phyloP scores from a whole-genome alignment of 64 coral and sea anemone species.

The Hydrozoanthus tunicans region DNA sequence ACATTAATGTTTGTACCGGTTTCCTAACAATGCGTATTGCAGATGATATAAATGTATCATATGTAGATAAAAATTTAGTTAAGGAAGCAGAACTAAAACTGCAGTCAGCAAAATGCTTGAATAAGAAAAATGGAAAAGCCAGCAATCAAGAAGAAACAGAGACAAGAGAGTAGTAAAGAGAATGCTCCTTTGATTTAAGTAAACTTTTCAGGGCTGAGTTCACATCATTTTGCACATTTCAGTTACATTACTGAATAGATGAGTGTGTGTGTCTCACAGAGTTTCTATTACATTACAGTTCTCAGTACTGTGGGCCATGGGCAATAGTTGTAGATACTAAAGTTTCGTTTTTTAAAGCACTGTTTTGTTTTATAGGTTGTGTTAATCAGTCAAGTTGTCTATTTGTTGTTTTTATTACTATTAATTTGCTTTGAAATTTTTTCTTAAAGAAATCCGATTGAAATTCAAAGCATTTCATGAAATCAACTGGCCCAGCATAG shows the following conservation, averaged over 20 bases:
- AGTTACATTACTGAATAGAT: neutral
- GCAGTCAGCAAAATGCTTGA: slow-evolving; percentile 10
- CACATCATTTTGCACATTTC: slow-evolving; percentile 31
- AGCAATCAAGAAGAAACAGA: slow-evolving; percentile 10
- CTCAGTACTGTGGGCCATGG: too few species aligned
- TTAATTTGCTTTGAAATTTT: too few species aligned
- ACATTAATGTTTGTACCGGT: neutral
- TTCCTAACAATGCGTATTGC: neutral
- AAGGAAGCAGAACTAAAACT: slow-evolving; percentile 9
- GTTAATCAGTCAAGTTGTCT: too few species aligned
- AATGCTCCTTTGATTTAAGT: slow-evolving; percentile 9
- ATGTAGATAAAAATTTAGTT: slow-evolving; percentile 4
- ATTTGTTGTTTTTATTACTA: too few species aligned
- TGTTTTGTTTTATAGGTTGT: neutral
- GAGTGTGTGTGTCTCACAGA: neutral
- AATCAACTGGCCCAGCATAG: too few species aligned
- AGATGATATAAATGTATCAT: neutral
- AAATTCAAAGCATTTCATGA: too few species aligned
- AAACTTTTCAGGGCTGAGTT: slow-evolving; percentile 2
- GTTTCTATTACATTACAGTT: too few species aligned
- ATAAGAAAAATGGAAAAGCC: slow-evolving; percentile 10
- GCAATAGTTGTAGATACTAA: too few species aligned
- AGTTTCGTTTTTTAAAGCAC: neutral
- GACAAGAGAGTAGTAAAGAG: slow-evolving; percentile 10
- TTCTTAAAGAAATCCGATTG: too few species aligned